Evolutionary conservation across 1,140 invertebrate species (phyloP), one percentile per base, ranked within the genome.

Genomic region (Daktulosphaira vitifoliae): DNA sequence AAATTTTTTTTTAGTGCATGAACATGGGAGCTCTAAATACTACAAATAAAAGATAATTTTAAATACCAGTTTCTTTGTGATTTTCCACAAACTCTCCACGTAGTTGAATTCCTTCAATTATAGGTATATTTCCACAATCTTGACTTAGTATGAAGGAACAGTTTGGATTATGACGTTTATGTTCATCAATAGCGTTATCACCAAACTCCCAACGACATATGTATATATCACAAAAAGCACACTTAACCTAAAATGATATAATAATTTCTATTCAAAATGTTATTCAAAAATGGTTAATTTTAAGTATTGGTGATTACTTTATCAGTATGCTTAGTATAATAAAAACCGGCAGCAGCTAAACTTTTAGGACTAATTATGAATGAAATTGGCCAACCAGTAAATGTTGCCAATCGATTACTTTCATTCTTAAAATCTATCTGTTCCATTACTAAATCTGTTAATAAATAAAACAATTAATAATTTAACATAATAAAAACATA

Each of bases 311-410:
- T 33, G 5, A 5, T 33, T 33, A 88, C 86, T 70, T 85, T 82
- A 13, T 81, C 74, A 33, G 76, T 81, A 67, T 76, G 74, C 16
- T 85, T 85, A 1, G 82, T 84, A 50, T 85, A 89, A 72, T 82
- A 91, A 76, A 94, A 92, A 11, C 90, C 90, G 44, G 86, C 88
- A 73, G 83, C 83, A 2, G 89, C 88, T 68, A 93, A 80, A 71
- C 82, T 77, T 38, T 76, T 71, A 15, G 82, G 75, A 71, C 81
- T 80, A 1, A 89, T 81, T 29, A 79, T 75, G 20, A 83, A 82
- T 72, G 81, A 81, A 18, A 75, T 67, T 48, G 86, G 88, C 89
- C 89, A 92, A 69, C 78, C 77, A 16, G 67, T 68, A 73, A 88
- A 91, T 33, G 83, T 88, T 71, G 76, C 76, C 46, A 87, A 75